Conservation (phyloP, 2,113 vertebrate species). For the Gavialis gangeticus region DNA sequence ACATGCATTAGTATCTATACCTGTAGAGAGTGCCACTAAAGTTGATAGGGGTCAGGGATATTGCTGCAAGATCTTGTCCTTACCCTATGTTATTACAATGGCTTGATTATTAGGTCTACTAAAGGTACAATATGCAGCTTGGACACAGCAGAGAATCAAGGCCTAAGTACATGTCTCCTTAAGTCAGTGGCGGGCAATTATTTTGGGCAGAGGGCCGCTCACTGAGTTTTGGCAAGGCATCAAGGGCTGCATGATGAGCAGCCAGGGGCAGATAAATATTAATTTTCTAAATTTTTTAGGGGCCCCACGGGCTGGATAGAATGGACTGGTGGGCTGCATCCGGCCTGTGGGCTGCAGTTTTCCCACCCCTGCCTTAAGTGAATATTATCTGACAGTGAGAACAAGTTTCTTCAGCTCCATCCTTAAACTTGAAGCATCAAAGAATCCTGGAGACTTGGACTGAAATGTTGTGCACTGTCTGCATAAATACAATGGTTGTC, state of each 20-base stretch:
- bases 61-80: slow-evolving; percentile 44
- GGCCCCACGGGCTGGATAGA: no score
- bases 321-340: no score
- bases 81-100: neutral
- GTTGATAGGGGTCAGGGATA: slow-evolving; percentile 21
- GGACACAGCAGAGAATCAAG: neutral
- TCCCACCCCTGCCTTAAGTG: neutral
- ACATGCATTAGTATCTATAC: slow-evolving; percentile 33
- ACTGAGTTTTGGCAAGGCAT: no score
- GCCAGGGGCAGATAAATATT: no score
- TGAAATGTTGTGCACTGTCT: neutral
- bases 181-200: neutral
- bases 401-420: neutral
- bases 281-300: no score
- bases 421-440: neutral
- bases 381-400: neutral
- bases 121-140: neutral
- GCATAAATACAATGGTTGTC: slow-evolving; percentile 21
- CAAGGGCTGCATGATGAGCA: no score
- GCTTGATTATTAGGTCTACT: neutral
- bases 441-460: neutral
- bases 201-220: no score
- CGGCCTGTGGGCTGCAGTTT: no score
- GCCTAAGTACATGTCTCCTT: neutral
- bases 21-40: slow-evolving; percentile 50